Percentiles rank a stretch among this genome's conserved stretches.
These are phyloP conservation scores for Polylopha cassiicola DNA, from an alignment of 2,888 invertebrate genomes.

Conservation along the genomic window DNA sequence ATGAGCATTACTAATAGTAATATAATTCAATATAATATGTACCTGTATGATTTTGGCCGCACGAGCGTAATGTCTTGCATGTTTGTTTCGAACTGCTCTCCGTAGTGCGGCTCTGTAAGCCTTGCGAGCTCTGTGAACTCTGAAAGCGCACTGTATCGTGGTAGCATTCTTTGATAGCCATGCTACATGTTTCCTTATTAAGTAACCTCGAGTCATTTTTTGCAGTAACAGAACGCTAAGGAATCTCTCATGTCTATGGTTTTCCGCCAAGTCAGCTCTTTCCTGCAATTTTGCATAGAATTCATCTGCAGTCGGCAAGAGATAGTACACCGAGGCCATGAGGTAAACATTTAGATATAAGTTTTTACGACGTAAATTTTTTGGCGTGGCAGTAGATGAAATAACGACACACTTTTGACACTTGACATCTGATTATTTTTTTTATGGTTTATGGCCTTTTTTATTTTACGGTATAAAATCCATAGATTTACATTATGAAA, in stretches of 20 bases:
- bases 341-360: conserved; percentile 18
- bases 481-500: too few species aligned
- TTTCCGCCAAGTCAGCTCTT: conserved; percentile 46
- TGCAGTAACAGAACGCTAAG: conserved; percentile 52
- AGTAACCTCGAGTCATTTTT: conserved; percentile 50
- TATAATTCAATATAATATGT: conserved; percentile 11
- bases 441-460: too few species aligned
- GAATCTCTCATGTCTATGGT: conserved; percentile 41
- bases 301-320: conserved; percentile 42
- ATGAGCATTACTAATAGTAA: conserved; percentile 11
- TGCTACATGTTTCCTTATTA: conserved; percentile 56
- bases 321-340: conserved; percentile 55
- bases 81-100: conserved; percentile 53
- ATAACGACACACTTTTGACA: neutral
- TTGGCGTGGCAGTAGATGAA: conserved; percentile 1
- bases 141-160: conserved; percentile 62
- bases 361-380: conserved; percentile 5
- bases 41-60: conserved; percentile 63
- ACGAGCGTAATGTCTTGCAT: conserved; percentile 48
- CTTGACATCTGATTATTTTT: too few species aligned
- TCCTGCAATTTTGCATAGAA: conserved; percentile 52
- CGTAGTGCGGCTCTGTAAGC: conserved; percentile 48
- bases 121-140: conserved; percentile 50
- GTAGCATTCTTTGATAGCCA: conserved; percentile 57
- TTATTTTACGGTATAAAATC: too few species aligned